Evolutionary conservation across 2,113 vertebrate species (phyloP), one percentile per base, ranked within the genome.

Genomic region (Thamnaconus septentrionalis): DNA sequence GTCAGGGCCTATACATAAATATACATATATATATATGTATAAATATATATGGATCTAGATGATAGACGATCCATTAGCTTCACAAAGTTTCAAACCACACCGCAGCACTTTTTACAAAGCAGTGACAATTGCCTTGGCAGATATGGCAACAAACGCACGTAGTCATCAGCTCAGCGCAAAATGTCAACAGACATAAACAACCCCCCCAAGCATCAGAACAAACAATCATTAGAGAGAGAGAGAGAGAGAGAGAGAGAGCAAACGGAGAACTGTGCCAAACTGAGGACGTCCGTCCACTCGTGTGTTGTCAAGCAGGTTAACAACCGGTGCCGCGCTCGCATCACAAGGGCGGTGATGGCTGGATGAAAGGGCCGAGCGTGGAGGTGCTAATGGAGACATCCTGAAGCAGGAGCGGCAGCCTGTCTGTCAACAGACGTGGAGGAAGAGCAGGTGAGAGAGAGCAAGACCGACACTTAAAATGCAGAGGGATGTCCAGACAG

Each of bases 311-410:
- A 6, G 54, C 59, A 46, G 71, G 73, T 73, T 75, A 78, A 69
- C 76, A 76, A 59, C 61, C 18, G 31, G 5, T 31, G 55, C 54
- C 11, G 43, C 75, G 66, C 64, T 61, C 66, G 75, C 45, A 77
- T 75, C 59, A 62, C 68, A 69, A 48, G 64, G 65, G 10, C 57
- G 31, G 54, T 47, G 74, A 81, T 11, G n/a, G 53, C 66, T 31
- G 55, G 67, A 81, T 85, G 70, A 88, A 83, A 87, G 72, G 56
- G 53, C 55, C 64, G 78, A 54, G 48, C 82, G 79, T 70, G 81
- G 85, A 87, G 78, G 80, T 86, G 84, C 66, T 78, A 80, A 87
- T 84, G 78, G 78, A 84, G 80, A 79, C 4, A 6, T 78, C 71
- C 65, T 71, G 60, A 80, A 65, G 54, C 73, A 63, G 73, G 75